These are phyloP conservation scores for Paradisaea rubra DNA, from an alignment of 2,113 vertebrate species.

Conservation along the genomic window DNA sequence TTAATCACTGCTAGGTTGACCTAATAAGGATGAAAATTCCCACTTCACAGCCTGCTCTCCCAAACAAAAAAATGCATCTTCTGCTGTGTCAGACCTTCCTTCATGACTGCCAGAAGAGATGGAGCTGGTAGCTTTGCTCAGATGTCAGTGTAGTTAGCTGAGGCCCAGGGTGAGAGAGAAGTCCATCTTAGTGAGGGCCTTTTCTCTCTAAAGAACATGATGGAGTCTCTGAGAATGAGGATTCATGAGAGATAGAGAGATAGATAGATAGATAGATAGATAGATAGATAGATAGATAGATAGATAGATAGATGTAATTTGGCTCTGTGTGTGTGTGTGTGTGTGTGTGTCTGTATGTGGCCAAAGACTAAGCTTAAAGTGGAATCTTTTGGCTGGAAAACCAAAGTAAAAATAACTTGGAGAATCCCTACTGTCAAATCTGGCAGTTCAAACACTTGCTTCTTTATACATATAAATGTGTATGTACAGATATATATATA, in stretches of 20 bases:
- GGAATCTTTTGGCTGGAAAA: background rate
- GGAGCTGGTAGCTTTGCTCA: background rate
- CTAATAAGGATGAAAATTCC: slow-evolving; percentile 51
- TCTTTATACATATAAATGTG: background rate
- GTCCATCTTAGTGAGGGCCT: background rate
- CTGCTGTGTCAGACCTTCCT: background rate
- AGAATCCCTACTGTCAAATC: background rate
- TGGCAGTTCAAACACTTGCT: background rate
- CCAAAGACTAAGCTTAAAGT: background rate
- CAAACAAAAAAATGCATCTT: slow-evolving; percentile 6
- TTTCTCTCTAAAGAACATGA: background rate
- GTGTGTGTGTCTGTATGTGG: background rate
- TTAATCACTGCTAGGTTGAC: slow-evolving; percentile 6
- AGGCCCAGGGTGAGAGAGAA: background rate
- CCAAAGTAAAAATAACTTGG: background rate
- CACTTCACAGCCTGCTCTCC: background rate
- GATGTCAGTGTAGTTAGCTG: background rate
- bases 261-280: background rate
- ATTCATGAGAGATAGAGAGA: background rate
- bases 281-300: background rate
- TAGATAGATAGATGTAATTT: background rate
- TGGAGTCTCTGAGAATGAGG: background rate
- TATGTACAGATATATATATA: too few species aligned
- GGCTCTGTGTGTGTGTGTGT: too few species aligned
- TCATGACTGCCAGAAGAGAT: background rate